Evolutionary conservation across 2,888 invertebrate species (phyloP), one percentile per base, ranked within the genome.

Genomic region (Helleia helle): DNA sequence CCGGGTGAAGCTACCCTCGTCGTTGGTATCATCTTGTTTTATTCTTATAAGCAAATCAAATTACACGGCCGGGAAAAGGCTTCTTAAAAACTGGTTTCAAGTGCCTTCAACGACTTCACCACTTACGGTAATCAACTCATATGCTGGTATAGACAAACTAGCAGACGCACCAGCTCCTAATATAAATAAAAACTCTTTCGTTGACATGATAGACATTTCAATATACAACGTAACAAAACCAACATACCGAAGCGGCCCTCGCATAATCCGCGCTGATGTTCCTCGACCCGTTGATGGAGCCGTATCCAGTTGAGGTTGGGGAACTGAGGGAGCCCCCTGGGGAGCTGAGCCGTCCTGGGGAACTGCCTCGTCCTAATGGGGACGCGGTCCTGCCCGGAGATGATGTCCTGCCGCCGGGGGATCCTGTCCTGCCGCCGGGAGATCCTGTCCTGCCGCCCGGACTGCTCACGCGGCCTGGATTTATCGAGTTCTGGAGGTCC

Each of bases 401-500:
- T n/a, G 59, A 69, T n/a, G 72, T 71, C 4, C 83, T 47, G 5
- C 72, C 88, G 11, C 94, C 92, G 0, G 79, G 79, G 1, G 71
- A 86, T 51, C 63, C 64, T 46, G 66, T 71, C 34, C 77, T 56
- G 14, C 66, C 72, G 4, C 67, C 69, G 0, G 79, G 79, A 1
- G 71, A 86, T 51, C 63, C 64, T 46, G 66, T 71, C 34, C 77
- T 56, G 4, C 67, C 69, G 11, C n/a, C n/a, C n/a, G 81, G 77
- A 47, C 76, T 76, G 49, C 75, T 73, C 4, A 87, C 87, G 2
- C 88, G 64, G 38, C 95, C 93, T 34, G 84, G 84, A 59, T 84
- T 83, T 54, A 96, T 94, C 6, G 97, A 97, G 62, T 96, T 96
- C 81, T 98, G 97, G 44, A 98, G 89, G 71, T 98, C 98, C 44